These are phyloP conservation scores for Pristionchus exspectatus DNA, from an alignment of 2,888 invertebrate genomes.

Conservation along the genomic window DNA sequence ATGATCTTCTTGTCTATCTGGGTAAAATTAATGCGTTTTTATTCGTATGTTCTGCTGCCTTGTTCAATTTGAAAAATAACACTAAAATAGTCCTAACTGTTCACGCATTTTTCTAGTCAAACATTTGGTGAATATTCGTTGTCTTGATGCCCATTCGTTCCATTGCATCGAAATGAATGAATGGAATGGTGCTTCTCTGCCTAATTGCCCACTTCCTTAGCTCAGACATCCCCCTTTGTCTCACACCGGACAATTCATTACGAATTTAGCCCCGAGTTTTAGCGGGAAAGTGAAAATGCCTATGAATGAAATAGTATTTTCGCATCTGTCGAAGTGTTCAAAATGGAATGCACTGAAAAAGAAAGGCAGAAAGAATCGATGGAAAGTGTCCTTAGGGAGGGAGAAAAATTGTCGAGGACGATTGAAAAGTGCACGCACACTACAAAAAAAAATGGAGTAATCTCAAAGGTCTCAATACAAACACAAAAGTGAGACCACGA, in stretches of 20 bases:
- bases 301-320: background rate
- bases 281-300: constrained; percentile 4
- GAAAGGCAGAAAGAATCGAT: background rate
- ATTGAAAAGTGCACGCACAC: background rate
- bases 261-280: background rate
- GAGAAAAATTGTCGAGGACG: background rate
- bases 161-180: too few relatives aligned
- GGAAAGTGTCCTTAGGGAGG: background rate
- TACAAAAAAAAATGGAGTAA: background rate
- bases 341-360: background rate
- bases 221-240: background rate
- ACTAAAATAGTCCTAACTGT: background rate
- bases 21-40: too few relatives aligned
- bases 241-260: background rate
- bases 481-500: too few relatives aligned
- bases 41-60: too few relatives aligned
- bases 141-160: too few relatives aligned
- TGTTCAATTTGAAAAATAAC: background rate
- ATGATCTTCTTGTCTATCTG: background rate
- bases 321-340: background rate
- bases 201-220: background rate
- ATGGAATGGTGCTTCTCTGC: background rate
- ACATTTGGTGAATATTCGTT: background rate
- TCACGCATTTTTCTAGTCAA: background rate
- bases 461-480: background rate